Base-by-base conservation (phyloP, 2,113 vertebrate genomes). In the Equus przewalskii region DNA sequence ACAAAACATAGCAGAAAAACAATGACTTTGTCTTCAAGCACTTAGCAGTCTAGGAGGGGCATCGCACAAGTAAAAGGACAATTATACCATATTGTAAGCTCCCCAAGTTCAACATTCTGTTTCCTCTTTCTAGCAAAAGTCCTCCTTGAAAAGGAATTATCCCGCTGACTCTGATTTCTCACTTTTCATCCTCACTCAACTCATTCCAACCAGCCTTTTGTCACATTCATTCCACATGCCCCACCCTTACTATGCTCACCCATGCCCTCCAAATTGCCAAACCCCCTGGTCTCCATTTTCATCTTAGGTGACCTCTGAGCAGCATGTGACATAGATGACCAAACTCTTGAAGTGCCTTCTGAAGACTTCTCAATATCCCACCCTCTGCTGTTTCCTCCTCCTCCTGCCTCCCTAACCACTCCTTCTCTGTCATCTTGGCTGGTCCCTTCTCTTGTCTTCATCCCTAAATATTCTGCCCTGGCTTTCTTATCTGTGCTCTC, bases 281-380 rank as follows among this genome's bases (percentile, higher is more conserved):
- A 5, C 15, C 28, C 12, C 3, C 6, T 5, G 2, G 58, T 9
- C 26, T 69, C 62, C 51, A 33, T 30, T 79, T 36, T 83, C 18
- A 36, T 7, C 19, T 30, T 12, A 13, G 24, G 21, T 51, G 73
- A 41, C 58, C 33, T 60, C 16, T 46, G 41, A 76, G 90, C 1
- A 21, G 76, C 44, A 28, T 0, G 36, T 22, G 21, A 41, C 65
- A 51, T 13, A n/a, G 12, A 64, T 13, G 62, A 14, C 21, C 33
- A 26, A 10, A 21, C 18, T 30, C n/a, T 41, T 0, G 64, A 75
- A 96, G 6, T 10, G 4, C 1, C 6, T 46, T 36, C 73, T 19
- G n/a, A n/a, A 33, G 15, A 41, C 6, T 64, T 46, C 33, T 6
- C 0, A 0, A 4, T 18, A 21, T 3, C 19, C 0, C 10, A 0